Evolutionary conservation across 1,140 invertebrate species (phyloP).

Genomic region (Diabrotica virgifera): DNA sequence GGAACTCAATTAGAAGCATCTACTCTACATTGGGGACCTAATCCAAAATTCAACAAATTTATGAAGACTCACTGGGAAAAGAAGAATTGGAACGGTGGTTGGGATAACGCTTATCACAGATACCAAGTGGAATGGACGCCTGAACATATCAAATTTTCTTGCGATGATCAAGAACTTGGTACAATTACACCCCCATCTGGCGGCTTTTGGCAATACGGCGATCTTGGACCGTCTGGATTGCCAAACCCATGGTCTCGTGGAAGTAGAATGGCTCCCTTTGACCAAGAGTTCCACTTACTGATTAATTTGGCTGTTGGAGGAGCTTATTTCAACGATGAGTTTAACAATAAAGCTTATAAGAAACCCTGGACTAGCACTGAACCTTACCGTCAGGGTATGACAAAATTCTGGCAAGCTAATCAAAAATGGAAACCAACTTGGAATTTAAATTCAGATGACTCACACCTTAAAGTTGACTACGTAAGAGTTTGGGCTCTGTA

Average conservation of each 20-base stretch:
- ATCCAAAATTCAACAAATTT: slow-evolving; percentile 55
- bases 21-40: slow-evolving; percentile 64
- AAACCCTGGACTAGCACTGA: slow-evolving; percentile 33
- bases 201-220: slow-evolving; percentile 35
- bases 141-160: slow-evolving; percentile 21
- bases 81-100: slow-evolving; percentile 50
- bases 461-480: no score
- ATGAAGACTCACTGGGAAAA: slow-evolving; percentile 51
- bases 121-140: slow-evolving; percentile 54
- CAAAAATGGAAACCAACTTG: background rate
- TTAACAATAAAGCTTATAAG: slow-evolving; percentile 10
- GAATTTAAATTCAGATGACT: no score
- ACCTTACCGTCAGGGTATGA: background rate
- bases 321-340: background rate
- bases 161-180: slow-evolving; percentile 34
- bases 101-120: slow-evolving; percentile 50
- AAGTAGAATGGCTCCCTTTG: slow-evolving; percentile 55
- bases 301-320: slow-evolving; percentile 54
- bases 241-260: slow-evolving; percentile 47
- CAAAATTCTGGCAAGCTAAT: background rate
- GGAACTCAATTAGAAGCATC: slow-evolving; percentile 57
- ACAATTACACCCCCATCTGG: slow-evolving; percentile 26
- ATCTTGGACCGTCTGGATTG: slow-evolving; percentile 13
- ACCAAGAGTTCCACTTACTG: slow-evolving; percentile 64
- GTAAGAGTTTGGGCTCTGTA: no score